Percentiles rank a stretch among this genome's conserved stretches.
phyloP scores from a whole-genome alignment of 2,113 vertebrate species.

The Apteryx owenii region DNA sequence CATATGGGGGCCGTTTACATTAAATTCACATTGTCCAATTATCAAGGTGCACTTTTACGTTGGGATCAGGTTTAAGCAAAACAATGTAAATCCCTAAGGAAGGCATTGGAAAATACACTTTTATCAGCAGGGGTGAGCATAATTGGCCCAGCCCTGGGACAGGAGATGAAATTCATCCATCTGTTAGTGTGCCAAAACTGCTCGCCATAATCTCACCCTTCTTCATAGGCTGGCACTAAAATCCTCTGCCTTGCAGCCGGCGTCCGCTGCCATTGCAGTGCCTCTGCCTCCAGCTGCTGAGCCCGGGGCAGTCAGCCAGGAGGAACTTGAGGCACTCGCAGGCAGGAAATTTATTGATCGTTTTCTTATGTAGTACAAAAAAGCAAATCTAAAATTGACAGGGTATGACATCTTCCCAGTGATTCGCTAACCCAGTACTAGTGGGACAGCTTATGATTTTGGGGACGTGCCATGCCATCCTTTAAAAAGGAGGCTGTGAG shows the following conservation, averaged over 20 bases:
- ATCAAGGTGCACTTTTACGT: not conserved
- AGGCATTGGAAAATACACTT: not conserved
- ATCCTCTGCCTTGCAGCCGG: not conserved
- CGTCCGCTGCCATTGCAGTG: accelerated
- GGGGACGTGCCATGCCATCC: accelerated
- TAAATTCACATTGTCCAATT: not conserved
- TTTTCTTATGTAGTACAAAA: not conserved
- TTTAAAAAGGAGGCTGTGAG: not conserved
- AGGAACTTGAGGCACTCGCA: not conserved
- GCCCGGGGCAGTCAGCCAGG: not conserved
- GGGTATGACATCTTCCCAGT: not conserved
- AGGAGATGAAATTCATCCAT: not conserved
- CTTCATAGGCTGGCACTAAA: not conserved
- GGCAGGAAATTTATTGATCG: not conserved
- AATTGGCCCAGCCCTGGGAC: not conserved
- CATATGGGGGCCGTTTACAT: accelerated
- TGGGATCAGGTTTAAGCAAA: not conserved
- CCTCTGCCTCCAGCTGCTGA: not conserved
- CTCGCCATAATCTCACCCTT: not conserved
- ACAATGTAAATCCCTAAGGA: not conserved
- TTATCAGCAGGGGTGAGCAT: not conserved
- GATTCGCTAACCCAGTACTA: not conserved
- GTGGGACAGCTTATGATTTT: not conserved
- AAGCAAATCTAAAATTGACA: not conserved
- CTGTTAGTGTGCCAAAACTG: not conserved